These are phyloP conservation scores for Thumatha senex DNA, from an alignment of 2,888 invertebrate species.

Conservation along the genomic window DNA sequence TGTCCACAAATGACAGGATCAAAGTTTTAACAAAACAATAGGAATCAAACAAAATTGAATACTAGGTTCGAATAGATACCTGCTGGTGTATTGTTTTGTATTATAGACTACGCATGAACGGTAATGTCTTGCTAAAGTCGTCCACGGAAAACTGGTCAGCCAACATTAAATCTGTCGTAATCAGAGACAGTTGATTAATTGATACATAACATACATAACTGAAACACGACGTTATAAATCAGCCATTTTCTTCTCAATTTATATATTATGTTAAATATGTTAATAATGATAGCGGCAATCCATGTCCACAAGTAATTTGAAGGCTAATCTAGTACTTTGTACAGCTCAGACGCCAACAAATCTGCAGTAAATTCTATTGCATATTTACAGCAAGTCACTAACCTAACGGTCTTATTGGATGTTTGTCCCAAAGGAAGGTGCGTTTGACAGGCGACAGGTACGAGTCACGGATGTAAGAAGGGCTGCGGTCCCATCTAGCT, in stretches of 20 bases:
- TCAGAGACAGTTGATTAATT: conserved; percentile 45
- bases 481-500: conserved; percentile 88
- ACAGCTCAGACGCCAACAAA: conserved; percentile 59
- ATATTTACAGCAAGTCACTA: conserved; percentile 83
- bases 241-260: conserved; percentile 7
- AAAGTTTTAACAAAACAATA: conserved; percentile 26
- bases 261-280: conserved; percentile 25
- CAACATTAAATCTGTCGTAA: conserved; percentile 80
- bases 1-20: conserved; percentile 25
- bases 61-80: conserved; percentile 51
- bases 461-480: conserved; percentile 92
- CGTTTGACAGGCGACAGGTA: conserved; percentile 96
- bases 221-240: background rate
- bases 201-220: background rate
- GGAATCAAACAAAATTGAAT: conserved; percentile 34
- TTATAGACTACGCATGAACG: conserved; percentile 80
- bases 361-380: conserved; percentile 45
- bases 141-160: conserved; percentile 73
- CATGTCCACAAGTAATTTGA: conserved; percentile 43
- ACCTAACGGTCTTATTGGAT: conserved; percentile 96
- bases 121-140: conserved; percentile 76
- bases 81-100: conserved; percentile 52
- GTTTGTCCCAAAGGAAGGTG: conserved; percentile 95
- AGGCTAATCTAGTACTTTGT: conserved; percentile 57
- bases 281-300: conserved; percentile 41